phyloP scores from a whole-genome alignment of 1,140 invertebrate species.

The Rhagoletis pomonella region DNA sequence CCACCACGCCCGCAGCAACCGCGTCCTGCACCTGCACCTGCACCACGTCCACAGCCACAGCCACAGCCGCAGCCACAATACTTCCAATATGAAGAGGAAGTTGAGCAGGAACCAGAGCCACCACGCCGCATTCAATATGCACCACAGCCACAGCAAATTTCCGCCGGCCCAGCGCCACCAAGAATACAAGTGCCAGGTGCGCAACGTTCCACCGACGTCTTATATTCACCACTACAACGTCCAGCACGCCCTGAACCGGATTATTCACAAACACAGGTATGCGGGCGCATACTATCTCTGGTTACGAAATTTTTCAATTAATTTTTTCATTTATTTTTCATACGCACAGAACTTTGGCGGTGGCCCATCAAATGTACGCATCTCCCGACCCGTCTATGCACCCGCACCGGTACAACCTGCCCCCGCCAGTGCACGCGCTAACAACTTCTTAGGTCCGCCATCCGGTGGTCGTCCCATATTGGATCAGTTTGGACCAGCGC shows the following conservation, averaged over 20 bases:
- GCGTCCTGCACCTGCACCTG: conserved; percentile 63
- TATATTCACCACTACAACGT: conserved; percentile 70
- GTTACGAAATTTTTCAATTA: conserved; percentile 26
- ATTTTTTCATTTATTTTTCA: not conserved
- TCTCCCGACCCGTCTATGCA: conserved; percentile 72
- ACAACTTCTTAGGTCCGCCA: conserved; percentile 68
- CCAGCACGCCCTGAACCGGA: conserved; percentile 70
- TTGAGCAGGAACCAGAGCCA: conserved; percentile 65
- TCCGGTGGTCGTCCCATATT: conserved; percentile 68
- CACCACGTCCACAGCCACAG: conserved; percentile 66
- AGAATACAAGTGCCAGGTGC: conserved; percentile 73
- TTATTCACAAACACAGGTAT: conserved; percentile 67
- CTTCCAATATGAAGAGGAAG: conserved; percentile 69
- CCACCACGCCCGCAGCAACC: conserved; percentile 65
- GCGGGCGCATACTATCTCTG: not conserved
- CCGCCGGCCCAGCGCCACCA: conserved; percentile 65
- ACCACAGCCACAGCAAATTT: conserved; percentile 62
- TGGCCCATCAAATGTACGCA: conserved; percentile 69
- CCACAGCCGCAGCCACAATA: conserved; percentile 72
- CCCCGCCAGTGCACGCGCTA: conserved; percentile 67
- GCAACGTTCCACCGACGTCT: conserved; percentile 69
- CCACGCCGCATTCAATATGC: conserved; percentile 67
- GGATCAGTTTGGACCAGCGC: conserved; percentile 66
- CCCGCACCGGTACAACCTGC: conserved; percentile 67
- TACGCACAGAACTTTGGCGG: conserved; percentile 62